Percentiles rank a stretch among this genome's conserved stretches.
phyloP scores from a whole-genome alignment of 2,888 invertebrate genomes.

The Hanleya hanleyi region DNA sequence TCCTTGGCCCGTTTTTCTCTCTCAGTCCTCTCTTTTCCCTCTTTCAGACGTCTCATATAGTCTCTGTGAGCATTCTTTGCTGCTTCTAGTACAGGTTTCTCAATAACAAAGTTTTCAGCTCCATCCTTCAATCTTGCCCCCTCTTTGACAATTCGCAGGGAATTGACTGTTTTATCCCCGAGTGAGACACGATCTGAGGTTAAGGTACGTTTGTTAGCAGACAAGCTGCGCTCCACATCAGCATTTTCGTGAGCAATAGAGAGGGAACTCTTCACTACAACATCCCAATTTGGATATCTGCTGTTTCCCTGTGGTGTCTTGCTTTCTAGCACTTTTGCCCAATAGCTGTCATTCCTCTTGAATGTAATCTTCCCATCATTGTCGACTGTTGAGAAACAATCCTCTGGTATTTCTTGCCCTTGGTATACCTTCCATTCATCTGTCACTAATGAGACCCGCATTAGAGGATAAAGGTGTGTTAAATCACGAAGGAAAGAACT shows the following conservation, averaged over 20 bases:
- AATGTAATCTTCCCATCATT: neutral
- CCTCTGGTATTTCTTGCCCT: neutral
- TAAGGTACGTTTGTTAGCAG: neutral
- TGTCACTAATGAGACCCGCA: neutral
- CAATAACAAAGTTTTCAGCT: neutral
- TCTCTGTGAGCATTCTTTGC: neutral
- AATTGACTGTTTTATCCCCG: constrained; percentile 3
- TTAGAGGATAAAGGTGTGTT: neutral
- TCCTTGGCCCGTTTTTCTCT: neutral
- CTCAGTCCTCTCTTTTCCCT: neutral
- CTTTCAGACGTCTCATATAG: neutral
- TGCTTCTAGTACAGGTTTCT: neutral
- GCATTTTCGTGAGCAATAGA: constrained; percentile 10
- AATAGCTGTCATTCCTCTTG: constrained; percentile 11
- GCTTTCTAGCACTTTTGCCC: constrained; percentile 9
- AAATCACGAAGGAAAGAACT: neutral
- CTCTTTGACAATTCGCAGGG: constrained; percentile 4
- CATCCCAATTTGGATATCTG: neutral
- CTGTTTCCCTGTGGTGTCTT: neutral
- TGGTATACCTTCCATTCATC: constrained; percentile 12
- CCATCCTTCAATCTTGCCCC: neutral
- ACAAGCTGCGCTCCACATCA: constrained; percentile 10
- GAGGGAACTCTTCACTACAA: neutral
- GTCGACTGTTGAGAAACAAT: neutral
- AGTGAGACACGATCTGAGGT: neutral